Percentiles rank a stretch among this genome's conserved stretches.
phyloP scores from a whole-genome alignment of 2,797 vertebrate species.

The Phataginus tricuspis region DNA sequence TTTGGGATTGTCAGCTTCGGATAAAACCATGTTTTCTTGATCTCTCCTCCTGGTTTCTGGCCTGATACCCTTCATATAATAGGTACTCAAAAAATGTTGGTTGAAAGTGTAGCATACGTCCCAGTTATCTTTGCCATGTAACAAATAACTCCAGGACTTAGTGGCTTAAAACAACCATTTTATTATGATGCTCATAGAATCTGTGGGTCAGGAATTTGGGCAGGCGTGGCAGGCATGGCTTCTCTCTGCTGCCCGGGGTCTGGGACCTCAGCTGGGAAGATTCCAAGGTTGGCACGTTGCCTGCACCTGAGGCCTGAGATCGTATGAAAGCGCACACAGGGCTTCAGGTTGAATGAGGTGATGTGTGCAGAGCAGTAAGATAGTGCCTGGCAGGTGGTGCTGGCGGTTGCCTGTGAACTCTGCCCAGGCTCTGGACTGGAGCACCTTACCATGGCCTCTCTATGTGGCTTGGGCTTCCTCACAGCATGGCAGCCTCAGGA shows the following conservation, averaged over 20 bases:
- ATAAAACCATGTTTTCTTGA: background rate
- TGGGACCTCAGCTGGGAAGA: background rate
- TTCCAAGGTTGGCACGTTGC: background rate
- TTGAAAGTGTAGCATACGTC: background rate
- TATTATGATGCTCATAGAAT: background rate
- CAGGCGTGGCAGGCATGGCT: accelerated
- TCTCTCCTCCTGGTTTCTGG: background rate
- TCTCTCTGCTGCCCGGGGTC: background rate
- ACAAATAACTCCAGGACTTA: background rate
- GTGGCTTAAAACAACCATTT: background rate
- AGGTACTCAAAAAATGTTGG: background rate
- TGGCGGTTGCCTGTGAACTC: background rate
- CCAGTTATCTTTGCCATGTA: background rate
- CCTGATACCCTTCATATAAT: background rate
- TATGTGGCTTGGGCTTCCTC: background rate
- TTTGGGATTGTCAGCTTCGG: background rate
- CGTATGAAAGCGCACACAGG: accelerated
- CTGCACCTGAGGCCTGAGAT: background rate
- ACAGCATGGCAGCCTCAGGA: background rate
- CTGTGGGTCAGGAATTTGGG: background rate
- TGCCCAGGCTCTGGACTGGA: background rate
- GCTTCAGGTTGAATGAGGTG: too few species aligned
- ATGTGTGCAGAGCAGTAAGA: too few species aligned
- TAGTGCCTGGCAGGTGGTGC: too few species aligned
- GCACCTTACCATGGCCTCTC: background rate